Conservation (phyloP, 2,888 invertebrate species). For the Epinotia ramella region DNA sequence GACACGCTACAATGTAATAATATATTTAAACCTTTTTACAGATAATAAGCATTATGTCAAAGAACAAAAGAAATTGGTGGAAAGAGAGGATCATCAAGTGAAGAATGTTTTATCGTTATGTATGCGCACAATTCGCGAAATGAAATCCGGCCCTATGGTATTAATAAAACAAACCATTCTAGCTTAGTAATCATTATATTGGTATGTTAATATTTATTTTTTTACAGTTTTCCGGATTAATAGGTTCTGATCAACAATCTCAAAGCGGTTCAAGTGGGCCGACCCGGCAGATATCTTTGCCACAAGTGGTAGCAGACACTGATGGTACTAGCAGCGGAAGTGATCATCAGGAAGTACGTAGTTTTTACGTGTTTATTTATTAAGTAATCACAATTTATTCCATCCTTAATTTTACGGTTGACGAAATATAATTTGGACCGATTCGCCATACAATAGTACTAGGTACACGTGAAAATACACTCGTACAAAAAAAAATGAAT, state of each 20-base stretch:
- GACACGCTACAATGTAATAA: not conserved
- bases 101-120: conserved; percentile 66
- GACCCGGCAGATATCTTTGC: conserved; percentile 11
- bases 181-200: not conserved
- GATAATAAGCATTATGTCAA: conserved; percentile 63
- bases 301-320: conserved; percentile 24
- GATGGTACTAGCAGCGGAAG: conserved; percentile 52
- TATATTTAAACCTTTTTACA: conserved; percentile 51
- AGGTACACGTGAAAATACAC: no score
- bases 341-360: conserved; percentile 55
- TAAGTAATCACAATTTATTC: no score
- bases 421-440: no score
- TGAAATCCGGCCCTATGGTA: conserved; percentile 62
- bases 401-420: no score
- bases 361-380: not conserved
- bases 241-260: not conserved
- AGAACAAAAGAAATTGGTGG: conserved; percentile 61
- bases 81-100: conserved; percentile 64
- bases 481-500: no score
- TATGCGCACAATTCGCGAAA: conserved; percentile 66
- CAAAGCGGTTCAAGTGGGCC: conserved; percentile 2
- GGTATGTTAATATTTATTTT: not conserved
- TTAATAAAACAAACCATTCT: conserved; percentile 2
- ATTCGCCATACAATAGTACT: no score
- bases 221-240: conserved; percentile 16